Evolutionary conservation across 1,140 invertebrate species (phyloP).

Genomic region (Lepidurus packardi): DNA sequence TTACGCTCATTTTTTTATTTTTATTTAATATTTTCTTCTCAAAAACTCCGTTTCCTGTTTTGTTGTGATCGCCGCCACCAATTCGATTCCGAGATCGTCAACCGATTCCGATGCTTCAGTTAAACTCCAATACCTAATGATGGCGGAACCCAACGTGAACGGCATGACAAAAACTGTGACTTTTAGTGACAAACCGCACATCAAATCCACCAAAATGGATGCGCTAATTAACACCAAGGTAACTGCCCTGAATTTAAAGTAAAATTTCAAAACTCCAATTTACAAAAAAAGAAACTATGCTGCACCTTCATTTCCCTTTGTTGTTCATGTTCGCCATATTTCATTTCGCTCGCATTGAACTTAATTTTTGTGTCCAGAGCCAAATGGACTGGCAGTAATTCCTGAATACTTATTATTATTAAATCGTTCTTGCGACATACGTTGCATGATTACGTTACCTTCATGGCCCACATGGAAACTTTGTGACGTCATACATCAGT

Average conservation of each 20-base stretch:
- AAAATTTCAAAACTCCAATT: not conserved
- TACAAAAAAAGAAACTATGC: no score
- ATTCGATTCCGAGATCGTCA: not conserved
- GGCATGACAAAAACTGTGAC: not conserved
- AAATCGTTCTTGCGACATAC: no score
- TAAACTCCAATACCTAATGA: not conserved
- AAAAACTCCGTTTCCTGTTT: not conserved
- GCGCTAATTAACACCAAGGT: not conserved
- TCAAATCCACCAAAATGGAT: not conserved
- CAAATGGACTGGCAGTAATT: no score
- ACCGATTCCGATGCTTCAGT: not conserved
- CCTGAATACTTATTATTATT: no score
- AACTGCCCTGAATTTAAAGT: not conserved
- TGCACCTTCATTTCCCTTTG: not conserved
- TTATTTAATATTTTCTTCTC: not conserved
- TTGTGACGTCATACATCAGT: no score
- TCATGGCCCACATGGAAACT: no score
- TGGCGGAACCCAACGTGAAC: slow-evolving; percentile 17
- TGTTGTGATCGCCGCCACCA: not conserved
- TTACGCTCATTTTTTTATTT: slow-evolving; percentile 54
- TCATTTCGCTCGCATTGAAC: no score
- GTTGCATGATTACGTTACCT: no score
- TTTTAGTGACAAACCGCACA: not conserved
- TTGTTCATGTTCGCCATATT: not conserved
- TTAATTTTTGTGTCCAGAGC: no score